Evolutionary conservation across 2,888 invertebrate genomes (phyloP), one percentile per base, ranked within the genome.

Genomic region (Neoaliturus tenellus): DNA sequence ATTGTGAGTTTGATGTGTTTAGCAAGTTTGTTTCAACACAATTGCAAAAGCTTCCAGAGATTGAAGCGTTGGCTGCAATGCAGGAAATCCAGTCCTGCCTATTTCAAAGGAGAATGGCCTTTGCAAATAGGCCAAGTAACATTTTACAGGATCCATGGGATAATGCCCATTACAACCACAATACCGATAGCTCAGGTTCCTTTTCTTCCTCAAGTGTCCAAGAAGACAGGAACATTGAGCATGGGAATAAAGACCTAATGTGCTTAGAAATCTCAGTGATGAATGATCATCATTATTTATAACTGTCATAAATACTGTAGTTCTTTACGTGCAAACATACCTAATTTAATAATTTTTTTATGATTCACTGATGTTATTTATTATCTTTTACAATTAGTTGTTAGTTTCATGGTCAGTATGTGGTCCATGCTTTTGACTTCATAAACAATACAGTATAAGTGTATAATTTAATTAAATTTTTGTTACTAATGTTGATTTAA

Each of bases 41-140:
- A 73, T 41, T 73, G 41, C 12, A 73, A 73, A 39, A 73, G 20
- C 73, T 73, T 73, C 73, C 73, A 73, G 73, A 73, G 73, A 0
- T 73, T 41, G 73, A 73, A 73, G 73, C 73, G 41, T 73, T 73
- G 73, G 73, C 39, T 39, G 73, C 73, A 39, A 73, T 73, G 73
- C 73, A 73, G 73, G 73, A 73, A 73, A 41, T 73, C 10, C 73
- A 73, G 73, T 73, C 73, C 39, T 73, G 41, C 41, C 44, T 73
- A 10, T n/a, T 73, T 73, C n/a, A n/a, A n/a, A 23, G 44, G 20
- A 73, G 41, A 73, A 73, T 73, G 73, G 73, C 73, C 73, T 73
- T 20, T 73, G 39, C 73, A 41, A 73, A 41, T 41, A 73, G 39
- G 33, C n/a, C 71, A 71, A 33, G 33, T 35, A 71, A 33, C 31